Evolutionary conservation across 2,888 invertebrate genomes (phyloP), one percentile per base, ranked within the genome.

Genomic region (Polydrusus tereticollis): DNA sequence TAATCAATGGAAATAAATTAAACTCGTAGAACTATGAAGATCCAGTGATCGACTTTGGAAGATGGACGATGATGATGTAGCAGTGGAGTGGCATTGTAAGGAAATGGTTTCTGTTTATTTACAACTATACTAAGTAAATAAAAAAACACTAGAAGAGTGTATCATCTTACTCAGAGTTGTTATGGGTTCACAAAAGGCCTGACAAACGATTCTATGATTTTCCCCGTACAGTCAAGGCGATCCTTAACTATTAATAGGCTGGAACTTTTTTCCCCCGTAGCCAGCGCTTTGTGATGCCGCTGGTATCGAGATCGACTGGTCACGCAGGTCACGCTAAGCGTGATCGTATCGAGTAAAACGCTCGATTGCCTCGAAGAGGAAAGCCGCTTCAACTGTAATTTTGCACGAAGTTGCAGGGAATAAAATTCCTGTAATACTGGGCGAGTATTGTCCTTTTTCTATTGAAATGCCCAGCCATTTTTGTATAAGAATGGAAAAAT

Each of bases 261-360:
- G 59, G n/a, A 47, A 47, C 36, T 67, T 16, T 58, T 67, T 47
- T 29, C 58, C 67, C 67, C 59, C 20, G 23, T 58, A 45, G 67
- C 67, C 45, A 45, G 29, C 14, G n/a, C 67, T 67, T 67, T 67
- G 58, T 38, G 58, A 21, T 14, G 55, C 67, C 67, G 67, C 58
- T 33, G 23, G 47, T 58, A 58, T 58, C 67, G 47, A 59, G 67
- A 67, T 67, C 58, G 58, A 26, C 33, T 57, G 57, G 50, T 65
- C 65, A 65, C 65, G 65, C 57, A 6, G 66, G 66, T 66, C 57
- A 66, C 66, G 66, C 55, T 29, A 45, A 36, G 58, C 67, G 10
- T 58, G 59, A 67, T 67, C n/a, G 58, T 67, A 67, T 58, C 59
- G 36, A 33, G 38, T 16, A 47, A 45, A 67, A 33, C 18, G 58